phyloP scores from a whole-genome alignment of 2,888 invertebrate genomes.

The Cremastinae sp. region DNA sequence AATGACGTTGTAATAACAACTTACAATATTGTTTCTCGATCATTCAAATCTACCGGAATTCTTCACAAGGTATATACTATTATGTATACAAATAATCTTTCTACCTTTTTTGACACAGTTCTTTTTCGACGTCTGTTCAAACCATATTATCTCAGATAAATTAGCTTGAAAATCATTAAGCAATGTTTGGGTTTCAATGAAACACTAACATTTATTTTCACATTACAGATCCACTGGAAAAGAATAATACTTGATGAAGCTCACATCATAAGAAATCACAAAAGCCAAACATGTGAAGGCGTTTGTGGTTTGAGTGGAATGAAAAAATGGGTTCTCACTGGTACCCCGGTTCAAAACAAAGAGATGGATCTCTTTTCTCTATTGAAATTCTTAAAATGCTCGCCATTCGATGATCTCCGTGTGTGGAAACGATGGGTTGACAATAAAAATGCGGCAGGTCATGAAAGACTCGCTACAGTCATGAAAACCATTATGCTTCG shows the following conservation, averaged over 20 bases:
- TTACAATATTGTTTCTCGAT: constrained; percentile 87
- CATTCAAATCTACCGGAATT: constrained; percentile 78
- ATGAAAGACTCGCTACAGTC: constrained; percentile 90
- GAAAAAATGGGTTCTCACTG: constrained; percentile 92
- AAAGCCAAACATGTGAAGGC: constrained; percentile 87
- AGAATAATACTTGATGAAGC: constrained; percentile 96
- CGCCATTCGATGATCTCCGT: constrained; percentile 93
- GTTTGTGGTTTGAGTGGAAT: constrained; percentile 84
- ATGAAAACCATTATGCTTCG: constrained; percentile 92
- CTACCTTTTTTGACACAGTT: no score
- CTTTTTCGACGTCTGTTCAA: no score
- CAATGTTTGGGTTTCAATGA: no score
- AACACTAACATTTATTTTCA: no score
- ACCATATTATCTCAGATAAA: no score
- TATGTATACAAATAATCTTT: background rate
- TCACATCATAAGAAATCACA: constrained; percentile 94
- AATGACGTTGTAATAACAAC: constrained; percentile 94
- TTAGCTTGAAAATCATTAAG: no score
- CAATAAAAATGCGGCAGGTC: constrained; percentile 89
- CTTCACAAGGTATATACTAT: constrained; percentile 75
- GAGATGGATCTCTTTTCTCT: constrained; percentile 91
- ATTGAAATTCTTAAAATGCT: constrained; percentile 90
- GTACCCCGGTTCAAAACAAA: constrained; percentile 97
- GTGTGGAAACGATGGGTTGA: constrained; percentile 97
- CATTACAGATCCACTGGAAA: constrained; percentile 87